Evolutionary conservation across 2,113 vertebrate genomes (phyloP).

Genomic region (Micronycteris hirsuta): DNA sequence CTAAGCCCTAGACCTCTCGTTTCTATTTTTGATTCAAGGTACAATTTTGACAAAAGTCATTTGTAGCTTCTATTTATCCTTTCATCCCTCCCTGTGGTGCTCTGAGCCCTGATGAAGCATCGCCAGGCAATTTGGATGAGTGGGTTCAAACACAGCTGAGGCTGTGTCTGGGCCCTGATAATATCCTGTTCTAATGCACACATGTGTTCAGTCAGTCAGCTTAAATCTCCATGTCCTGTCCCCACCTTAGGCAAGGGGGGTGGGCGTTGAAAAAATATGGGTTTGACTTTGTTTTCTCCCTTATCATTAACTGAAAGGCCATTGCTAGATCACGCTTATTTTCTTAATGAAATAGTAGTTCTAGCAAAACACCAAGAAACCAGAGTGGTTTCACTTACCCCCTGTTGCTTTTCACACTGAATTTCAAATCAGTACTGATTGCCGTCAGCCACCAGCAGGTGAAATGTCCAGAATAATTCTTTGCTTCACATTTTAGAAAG

Average conservation of each 20-base stretch:
- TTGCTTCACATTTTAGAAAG: conserved; percentile 81
- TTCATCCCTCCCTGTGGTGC: not conserved
- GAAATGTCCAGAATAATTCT: conserved; percentile 82
- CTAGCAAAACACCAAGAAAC: not conserved
- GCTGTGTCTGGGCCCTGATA: not conserved
- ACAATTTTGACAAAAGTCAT: conserved; percentile 15
- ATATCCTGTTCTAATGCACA: not conserved
- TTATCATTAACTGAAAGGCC: not conserved
- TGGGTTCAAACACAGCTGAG: not conserved
- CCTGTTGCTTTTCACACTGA: conserved; percentile 72
- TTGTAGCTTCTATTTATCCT: not conserved
- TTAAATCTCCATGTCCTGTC: not conserved
- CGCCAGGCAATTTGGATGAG: not conserved
- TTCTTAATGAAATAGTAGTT: not conserved
- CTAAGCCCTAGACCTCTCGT: not conserved
- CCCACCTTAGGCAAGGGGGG: not conserved
- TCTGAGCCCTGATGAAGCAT: not conserved
- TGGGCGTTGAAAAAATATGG: not conserved
- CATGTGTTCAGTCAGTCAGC: not conserved
- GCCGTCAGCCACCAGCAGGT: conserved; percentile 81
- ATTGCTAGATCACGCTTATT: not conserved
- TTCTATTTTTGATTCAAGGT: conserved; percentile 41
- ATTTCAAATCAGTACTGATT: conserved; percentile 70
- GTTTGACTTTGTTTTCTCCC: not conserved
- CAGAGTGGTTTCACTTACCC: conserved; percentile 67